Evolutionary conservation across 2,113 vertebrate species (phyloP).

Genomic region (Crotalus viridis): DNA sequence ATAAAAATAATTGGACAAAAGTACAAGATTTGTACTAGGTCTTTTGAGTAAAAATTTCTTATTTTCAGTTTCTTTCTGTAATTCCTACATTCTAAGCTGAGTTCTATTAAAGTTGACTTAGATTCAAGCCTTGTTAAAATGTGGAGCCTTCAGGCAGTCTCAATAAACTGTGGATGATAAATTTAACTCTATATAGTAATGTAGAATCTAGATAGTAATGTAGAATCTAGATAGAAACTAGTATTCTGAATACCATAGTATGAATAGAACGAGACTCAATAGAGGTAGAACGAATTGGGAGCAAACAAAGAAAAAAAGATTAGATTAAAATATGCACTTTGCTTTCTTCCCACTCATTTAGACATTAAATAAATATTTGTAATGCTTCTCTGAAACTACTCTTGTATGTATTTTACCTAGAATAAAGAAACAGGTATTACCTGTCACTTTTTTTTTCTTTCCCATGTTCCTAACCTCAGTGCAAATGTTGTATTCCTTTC

Average conservation of each 20-base stretch:
- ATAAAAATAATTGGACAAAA: not conserved
- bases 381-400: not conserved
- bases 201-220: not conserved
- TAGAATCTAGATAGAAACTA: not conserved
- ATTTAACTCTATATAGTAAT: not conserved
- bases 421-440: not conserved
- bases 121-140: not conserved
- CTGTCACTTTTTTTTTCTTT: not conserved
- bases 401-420: not conserved
- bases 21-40: not conserved
- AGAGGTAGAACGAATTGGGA: not conserved
- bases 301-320: not conserved
- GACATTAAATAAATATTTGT: too few species aligned
- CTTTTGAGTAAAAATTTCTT: not conserved
- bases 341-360: not conserved
- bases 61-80: not conserved
- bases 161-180: not conserved
- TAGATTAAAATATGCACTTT: not conserved
- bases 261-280: not conserved
- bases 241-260: not conserved
- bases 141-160: not conserved
- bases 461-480: not conserved
- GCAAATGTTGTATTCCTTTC: not conserved
- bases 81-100: not conserved
- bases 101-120: not conserved